Percentiles rank a stretch among this genome's conserved stretches.
These are phyloP conservation scores for Erebia aethiops DNA, from an alignment of 2,888 invertebrate species.

Conservation along the genomic window DNA sequence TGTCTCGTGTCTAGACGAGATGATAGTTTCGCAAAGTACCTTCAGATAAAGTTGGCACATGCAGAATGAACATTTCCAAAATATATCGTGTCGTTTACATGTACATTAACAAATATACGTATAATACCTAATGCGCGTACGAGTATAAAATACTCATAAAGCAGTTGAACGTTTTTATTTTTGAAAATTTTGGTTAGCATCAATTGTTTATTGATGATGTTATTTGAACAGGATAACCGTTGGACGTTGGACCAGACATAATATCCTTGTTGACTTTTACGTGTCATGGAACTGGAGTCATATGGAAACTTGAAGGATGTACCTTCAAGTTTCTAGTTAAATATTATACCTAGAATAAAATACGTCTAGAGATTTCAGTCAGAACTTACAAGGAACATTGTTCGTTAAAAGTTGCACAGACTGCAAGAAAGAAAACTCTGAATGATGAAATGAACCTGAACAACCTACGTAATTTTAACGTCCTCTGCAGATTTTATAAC, in stretches of 20 bases:
- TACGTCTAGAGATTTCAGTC: too few species aligned
- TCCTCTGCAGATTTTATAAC: too few species aligned
- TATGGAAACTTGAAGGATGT: not conserved
- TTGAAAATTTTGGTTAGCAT: not conserved
- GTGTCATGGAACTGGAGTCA: not conserved
- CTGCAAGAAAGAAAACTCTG: too few species aligned
- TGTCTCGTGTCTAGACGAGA: constrained; percentile 38
- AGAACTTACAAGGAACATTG: too few species aligned
- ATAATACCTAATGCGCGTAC: not conserved
- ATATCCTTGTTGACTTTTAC: too few species aligned
- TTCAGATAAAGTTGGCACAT: constrained; percentile 39
- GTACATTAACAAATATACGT: not conserved
- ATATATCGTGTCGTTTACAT: constrained; percentile 31
- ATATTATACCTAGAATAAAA: too few species aligned
- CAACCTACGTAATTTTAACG: too few species aligned
- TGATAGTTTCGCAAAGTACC: constrained; percentile 35
- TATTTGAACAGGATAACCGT: too few species aligned
- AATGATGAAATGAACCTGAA: too few species aligned
- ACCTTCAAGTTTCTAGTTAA: not conserved
- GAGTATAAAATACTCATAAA: not conserved
- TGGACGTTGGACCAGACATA: too few species aligned
- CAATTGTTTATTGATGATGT: too few species aligned
- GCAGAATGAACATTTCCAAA: constrained; percentile 30
- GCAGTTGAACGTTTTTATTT: not conserved
- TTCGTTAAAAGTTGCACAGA: too few species aligned